Base-by-base conservation (phyloP, 2,797 vertebrate genomes). In the Rhincodon typus region DNA sequence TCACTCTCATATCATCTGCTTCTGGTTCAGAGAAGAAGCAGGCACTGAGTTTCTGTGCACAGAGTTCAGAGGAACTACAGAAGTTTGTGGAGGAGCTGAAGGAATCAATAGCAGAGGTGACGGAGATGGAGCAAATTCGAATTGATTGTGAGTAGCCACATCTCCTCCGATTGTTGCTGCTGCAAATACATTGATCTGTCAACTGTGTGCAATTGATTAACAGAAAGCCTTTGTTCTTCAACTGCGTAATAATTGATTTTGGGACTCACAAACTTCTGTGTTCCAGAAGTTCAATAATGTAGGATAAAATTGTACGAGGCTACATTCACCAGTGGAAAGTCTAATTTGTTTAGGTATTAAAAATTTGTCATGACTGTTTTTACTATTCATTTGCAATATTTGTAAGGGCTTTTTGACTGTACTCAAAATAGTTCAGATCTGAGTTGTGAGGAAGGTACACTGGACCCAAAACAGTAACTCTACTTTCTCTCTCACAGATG, bases 41-140 rank as follows among this genome's bases (percentile, higher is more conserved):
- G 97, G 98, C 99, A 97, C 97, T 99, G 96, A 99, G 99, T 96
- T 99, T 99, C 98, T 99, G 99, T 96, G 99, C 98, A 96, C 98
- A 99, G 94, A 99, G 98, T 66, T 98, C 98, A 0, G 99, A 99
- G 0, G 99, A 99, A 97, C 99, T 99, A 97, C 98, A 99, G 96
- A 99, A 99, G 97, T 99, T 99, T 96, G 98, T 99, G 23, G 99
- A 99, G 97, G 99, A 99, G 96, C 98, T 99, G 96, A 98, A 99
- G 96, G 99, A 99, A 96, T 99, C 99, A 38, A 99, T 99, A 96
- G 98, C 99, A 6, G 99, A 99, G 97, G 99, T 99, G 97, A 98
- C 98, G 0, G 99, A 99, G 97, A 99, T 99, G 98, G 99, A 99
- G 96, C 99, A 99, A 97, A 99, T 99, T 96, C 98, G 99, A 96